Evolutionary conservation across 2,797 vertebrate genomes (phyloP), one percentile per base, ranked within the genome.

Genomic region (Microhierax caerulescens): DNA sequence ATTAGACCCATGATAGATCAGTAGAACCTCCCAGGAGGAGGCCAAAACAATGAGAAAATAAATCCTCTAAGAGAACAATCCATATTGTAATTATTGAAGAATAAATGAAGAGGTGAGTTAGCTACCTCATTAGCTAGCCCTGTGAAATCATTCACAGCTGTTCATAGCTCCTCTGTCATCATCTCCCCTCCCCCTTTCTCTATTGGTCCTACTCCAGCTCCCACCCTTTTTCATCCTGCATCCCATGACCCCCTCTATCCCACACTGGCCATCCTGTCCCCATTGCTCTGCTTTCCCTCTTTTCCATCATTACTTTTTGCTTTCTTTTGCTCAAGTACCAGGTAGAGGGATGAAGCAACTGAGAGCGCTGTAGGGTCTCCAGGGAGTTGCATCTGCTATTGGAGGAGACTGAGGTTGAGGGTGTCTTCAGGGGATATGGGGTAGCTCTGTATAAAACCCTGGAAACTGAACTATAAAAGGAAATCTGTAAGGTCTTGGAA

Each of bases 1-100:
- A 86, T 92, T 83, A 88, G 86, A 84, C 92, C 6, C 13, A 50
- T 65, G 68, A 48, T 3, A 74, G 27, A 91, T 59, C 23, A 50
- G 22, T 37, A 68, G 28, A 90, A 50, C 70, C 32, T 86, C 73
- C 61, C 54, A 74, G 48, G 56, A 88, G 45, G 32, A 77, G 27
- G 5, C 9, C 30, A 70, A 83, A 88, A 61, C 41, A 54, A 51
- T 59, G 43, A 24, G 9, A 57, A 93, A 86, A 79, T 39, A 21
- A 16, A 23, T 63, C 22, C 39, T 63, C 73, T n/a, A 70, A 54
- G 11, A 34, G 21, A 68, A 23, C 25, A 79, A 43, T 87, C 85
- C 34, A 36, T 79, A 73, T 32, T 34, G 47, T 47, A 59, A 51
- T 73, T 82, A 54, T 7, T 74, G 56, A 88, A 90, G n/a, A 88